phyloP scores from a whole-genome alignment of 2,113 vertebrate genomes.

The Gasterosteus aculeatus region DNA sequence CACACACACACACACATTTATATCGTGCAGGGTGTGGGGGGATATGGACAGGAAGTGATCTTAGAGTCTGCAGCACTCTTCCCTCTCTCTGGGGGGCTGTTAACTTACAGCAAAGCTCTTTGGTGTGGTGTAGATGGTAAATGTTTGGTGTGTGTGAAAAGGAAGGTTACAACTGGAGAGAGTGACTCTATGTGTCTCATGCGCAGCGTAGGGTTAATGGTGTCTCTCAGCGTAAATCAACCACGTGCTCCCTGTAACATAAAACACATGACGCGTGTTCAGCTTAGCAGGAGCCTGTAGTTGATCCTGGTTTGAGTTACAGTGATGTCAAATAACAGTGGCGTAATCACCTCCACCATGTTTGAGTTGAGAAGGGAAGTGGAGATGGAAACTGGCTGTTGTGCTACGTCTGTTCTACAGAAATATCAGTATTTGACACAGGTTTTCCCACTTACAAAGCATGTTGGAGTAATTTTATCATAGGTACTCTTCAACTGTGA shows the following conservation, averaged over 20 bases:
- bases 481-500: no score
- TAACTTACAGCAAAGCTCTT: slow-evolving; percentile 86
- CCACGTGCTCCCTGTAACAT: slow-evolving; percentile 69
- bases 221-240: slow-evolving; percentile 55
- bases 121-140: slow-evolving; percentile 73
- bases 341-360: slow-evolving; percentile 43
- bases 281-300: slow-evolving; percentile 38
- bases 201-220: slow-evolving; percentile 71
- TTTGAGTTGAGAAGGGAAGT: slow-evolving; percentile 9
- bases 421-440: no score
- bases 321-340: slow-evolving; percentile 55
- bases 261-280: slow-evolving; percentile 68
- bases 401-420: not conserved
- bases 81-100: slow-evolving; percentile 71
- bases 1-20: slow-evolving; percentile 6
- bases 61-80: slow-evolving; percentile 79
- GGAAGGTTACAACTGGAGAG: slow-evolving; percentile 13
- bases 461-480: no score
- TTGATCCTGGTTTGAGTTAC: slow-evolving; percentile 57
- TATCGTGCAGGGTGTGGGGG: slow-evolving; percentile 16
- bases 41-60: slow-evolving; percentile 68
- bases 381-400: not conserved
- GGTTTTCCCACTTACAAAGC: no score
- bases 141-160: slow-evolving; percentile 26
- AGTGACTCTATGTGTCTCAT: slow-evolving; percentile 34